Evolutionary conservation across 2,113 vertebrate genomes (phyloP).

Genomic region (Poicephalus meyeri): DNA sequence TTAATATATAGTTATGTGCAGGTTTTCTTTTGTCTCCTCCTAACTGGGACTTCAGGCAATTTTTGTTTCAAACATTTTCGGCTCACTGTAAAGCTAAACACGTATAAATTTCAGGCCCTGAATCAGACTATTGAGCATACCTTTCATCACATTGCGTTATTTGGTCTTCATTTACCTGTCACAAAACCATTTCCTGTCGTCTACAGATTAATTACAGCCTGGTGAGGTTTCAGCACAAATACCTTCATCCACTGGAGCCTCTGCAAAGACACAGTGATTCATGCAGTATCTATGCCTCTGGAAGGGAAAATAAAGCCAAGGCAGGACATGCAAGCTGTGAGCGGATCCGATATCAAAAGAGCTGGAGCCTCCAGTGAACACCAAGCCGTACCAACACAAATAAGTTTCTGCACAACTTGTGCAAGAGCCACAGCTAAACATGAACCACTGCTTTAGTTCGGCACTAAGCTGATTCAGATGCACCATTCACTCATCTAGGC

Average conservation of each 20-base stretch:
- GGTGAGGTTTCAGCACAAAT: slow-evolving; percentile 58
- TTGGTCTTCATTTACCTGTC: slow-evolving; percentile 68
- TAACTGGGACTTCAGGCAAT: not conserved
- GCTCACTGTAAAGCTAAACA: not conserved
- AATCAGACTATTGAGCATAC: slow-evolving; percentile 5
- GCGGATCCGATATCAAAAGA: slow-evolving; percentile 67
- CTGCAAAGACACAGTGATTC: slow-evolving; percentile 55
- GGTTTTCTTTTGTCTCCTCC: not conserved
- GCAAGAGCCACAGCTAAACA: not conserved
- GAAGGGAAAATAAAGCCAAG: slow-evolving; percentile 45
- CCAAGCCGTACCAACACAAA: slow-evolving; percentile 41
- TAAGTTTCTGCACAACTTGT: slow-evolving; percentile 42
- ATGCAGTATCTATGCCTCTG: slow-evolving; percentile 54
- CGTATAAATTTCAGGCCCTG: slow-evolving; percentile 13
- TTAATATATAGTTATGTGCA: not conserved
- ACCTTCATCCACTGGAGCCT: slow-evolving; percentile 14
- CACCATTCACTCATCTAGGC: slow-evolving; percentile 36
- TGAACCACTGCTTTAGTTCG: not conserved
- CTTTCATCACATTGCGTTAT: slow-evolving; percentile 57
- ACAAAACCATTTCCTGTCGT: slow-evolving; percentile 66
- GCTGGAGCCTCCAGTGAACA: slow-evolving; percentile 29
- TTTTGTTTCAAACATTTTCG: slow-evolving; percentile 13
- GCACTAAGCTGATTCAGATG: slow-evolving; percentile 24
- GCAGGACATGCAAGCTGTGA: slow-evolving; percentile 25
- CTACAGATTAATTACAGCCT: slow-evolving; percentile 64